Evolutionary conservation across 1,140 invertebrate species (phyloP).

Genomic region (Drosophila prosaltans): DNA sequence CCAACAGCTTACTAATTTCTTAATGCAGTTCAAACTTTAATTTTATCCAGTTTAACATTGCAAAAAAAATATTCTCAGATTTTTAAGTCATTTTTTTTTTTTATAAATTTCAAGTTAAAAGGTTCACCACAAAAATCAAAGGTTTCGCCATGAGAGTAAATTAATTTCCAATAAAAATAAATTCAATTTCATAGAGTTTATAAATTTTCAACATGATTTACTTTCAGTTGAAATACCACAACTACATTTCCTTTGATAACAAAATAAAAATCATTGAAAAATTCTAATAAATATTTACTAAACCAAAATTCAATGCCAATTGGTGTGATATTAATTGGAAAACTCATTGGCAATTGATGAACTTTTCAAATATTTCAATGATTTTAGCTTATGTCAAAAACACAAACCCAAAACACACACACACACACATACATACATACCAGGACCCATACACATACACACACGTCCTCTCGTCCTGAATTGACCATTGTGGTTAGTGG

Average conservation of each 20-base stretch:
- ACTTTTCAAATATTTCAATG: constrained; percentile 58
- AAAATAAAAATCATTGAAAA: not conserved
- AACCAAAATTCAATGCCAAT: constrained; percentile 42
- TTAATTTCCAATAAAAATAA: no score
- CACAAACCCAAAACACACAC: constrained; percentile 30
- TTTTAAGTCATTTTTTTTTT: no score
- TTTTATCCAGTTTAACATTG: no score
- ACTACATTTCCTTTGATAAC: not conserved
- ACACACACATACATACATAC: not conserved
- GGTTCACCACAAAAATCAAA: no score
- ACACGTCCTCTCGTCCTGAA: not conserved
- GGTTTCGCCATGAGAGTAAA: no score
- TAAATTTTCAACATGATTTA: not conserved
- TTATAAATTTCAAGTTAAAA: no score
- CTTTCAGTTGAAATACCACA: not conserved
- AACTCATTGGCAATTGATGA: constrained; percentile 53
- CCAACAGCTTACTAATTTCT: no score
- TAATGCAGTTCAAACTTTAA: no score
- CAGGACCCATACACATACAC: constrained; percentile 2
- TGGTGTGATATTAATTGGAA: constrained; percentile 56
- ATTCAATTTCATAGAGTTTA: no score
- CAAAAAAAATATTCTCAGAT: no score
- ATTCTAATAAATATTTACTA: constrained; percentile 27
- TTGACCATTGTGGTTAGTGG: constrained; percentile 20
- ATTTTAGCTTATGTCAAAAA: constrained; percentile 52